phyloP scores from a whole-genome alignment of 2,797 vertebrate species.

The Microctenopoma stevenorrisi region DNA sequence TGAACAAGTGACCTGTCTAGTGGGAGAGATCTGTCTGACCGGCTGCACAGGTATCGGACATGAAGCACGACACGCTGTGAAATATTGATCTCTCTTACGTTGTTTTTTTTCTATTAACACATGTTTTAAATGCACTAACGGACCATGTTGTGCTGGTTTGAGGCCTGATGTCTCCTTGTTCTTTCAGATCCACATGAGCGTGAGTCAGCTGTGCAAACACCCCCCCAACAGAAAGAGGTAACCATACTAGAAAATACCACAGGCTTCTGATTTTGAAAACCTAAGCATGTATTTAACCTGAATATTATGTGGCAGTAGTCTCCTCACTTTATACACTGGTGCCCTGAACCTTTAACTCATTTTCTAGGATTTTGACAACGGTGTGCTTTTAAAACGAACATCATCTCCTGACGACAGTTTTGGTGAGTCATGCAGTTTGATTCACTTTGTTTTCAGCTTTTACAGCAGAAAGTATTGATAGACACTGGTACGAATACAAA shows the following conservation, averaged over 20 bases:
- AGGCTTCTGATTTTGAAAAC: no score
- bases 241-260: neutral
- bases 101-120: no score
- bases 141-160: neutral
- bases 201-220: constrained; percentile 14
- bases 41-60: constrained; percentile 41
- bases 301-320: neutral
- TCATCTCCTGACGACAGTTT: constrained; percentile 30
- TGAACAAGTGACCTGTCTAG: constrained; percentile 42
- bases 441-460: neutral
- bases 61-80: neutral
- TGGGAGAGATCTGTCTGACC: constrained; percentile 22
- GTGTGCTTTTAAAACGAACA: neutral
- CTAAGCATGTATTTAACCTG: neutral
- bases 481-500: no score
- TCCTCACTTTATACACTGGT: neutral
- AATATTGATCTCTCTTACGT: no score
- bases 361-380: constrained; percentile 23
- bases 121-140: neutral
- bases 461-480: no score
- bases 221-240: constrained; percentile 36
- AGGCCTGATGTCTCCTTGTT: neutral
- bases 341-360: neutral
- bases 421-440: constrained; percentile 38
- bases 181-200: constrained; percentile 36